A percentile compares a stretch with the other conserved stretches of the same genome.
phyloP scores from a whole-genome alignment of 2,888 invertebrate genomes.

The Sminthurides aquaticus region DNA sequence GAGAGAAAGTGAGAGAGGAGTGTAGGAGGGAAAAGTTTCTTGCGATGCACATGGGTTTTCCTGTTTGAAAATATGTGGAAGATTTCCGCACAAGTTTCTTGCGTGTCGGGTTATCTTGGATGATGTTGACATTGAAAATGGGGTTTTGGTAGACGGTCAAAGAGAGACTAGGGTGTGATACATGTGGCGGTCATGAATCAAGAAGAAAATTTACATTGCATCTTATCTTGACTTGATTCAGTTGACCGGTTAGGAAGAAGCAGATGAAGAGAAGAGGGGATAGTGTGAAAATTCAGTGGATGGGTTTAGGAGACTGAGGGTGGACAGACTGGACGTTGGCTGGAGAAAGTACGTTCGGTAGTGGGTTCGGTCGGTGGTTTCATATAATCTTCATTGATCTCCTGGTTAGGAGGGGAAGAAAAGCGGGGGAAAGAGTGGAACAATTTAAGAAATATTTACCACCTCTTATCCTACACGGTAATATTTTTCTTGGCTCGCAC shows the following conservation, averaged over 20 bases:
- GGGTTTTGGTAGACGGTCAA: neutral
- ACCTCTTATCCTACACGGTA: neutral
- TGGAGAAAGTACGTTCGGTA: too few relatives aligned
- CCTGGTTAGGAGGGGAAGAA: neutral
- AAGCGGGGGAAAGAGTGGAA: neutral
- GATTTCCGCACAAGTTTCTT: too few relatives aligned
- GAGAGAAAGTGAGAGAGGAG: too few relatives aligned
- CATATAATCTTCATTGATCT: neutral
- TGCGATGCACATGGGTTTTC: too few relatives aligned
- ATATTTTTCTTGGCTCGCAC: neutral
- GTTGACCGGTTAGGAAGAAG: conserved; percentile 6
- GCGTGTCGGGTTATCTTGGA: neutral
- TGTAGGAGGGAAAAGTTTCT: too few relatives aligned
- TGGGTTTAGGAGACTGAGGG: too few relatives aligned
- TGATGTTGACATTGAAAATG: neutral
- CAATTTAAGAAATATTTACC: neutral
- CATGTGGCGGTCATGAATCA: conserved; percentile 2
- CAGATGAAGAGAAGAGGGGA: too few relatives aligned
- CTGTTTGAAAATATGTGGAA: too few relatives aligned
- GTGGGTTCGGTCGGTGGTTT: too few relatives aligned
- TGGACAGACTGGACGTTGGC: too few relatives aligned
- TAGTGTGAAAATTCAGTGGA: too few relatives aligned
- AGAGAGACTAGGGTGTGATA: neutral
- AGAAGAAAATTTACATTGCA: conserved; percentile 7
- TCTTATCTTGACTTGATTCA: neutral